Conservation (phyloP, 2,888 invertebrate genomes). For the Callimorpha dominula region DNA sequence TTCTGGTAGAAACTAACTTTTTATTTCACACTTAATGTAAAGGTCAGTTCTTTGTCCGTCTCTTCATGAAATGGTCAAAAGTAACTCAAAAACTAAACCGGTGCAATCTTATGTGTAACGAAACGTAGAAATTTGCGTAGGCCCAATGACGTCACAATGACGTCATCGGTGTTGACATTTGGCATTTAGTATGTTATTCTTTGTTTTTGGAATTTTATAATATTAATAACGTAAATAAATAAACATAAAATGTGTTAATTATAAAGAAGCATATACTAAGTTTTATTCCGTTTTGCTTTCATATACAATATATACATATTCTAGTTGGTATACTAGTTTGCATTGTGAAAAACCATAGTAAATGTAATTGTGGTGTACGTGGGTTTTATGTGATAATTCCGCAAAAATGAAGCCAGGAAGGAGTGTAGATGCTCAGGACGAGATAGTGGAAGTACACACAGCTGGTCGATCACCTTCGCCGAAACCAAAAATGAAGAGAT, state of each 20-base stretch:
- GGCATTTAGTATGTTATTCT: slow-evolving; percentile 56
- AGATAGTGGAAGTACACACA: slow-evolving; percentile 80
- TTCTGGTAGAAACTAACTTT: too few species aligned
- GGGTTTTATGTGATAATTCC: slow-evolving; percentile 41
- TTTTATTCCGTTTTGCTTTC: slow-evolving; percentile 33
- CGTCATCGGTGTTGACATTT: slow-evolving; percentile 72
- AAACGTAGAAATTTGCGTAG: slow-evolving; percentile 46
- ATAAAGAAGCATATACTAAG: slow-evolving; percentile 18
- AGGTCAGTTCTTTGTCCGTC: too few species aligned
- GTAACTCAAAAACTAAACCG: not conserved
- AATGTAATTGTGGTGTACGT: slow-evolving; percentile 42
- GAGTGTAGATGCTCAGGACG: slow-evolving; percentile 73
- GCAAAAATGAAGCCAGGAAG: slow-evolving; percentile 78
- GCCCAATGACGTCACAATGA: slow-evolving; percentile 73
- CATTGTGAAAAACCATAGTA: slow-evolving; percentile 24
- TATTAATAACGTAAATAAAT: slow-evolving; percentile 28
- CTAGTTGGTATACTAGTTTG: slow-evolving; percentile 6
- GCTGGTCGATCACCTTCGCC: slow-evolving; percentile 79
- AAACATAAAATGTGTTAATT: slow-evolving; percentile 36
- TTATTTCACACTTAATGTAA: too few species aligned
- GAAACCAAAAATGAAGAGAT: slow-evolving; percentile 68
- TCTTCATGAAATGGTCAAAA: too few species aligned
- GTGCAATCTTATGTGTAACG: slow-evolving; percentile 34
- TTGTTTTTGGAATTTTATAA: slow-evolving; percentile 52
- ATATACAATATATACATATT: slow-evolving; percentile 12